These are phyloP conservation scores for Vombatus ursinus DNA, from an alignment of 2,113 vertebrate species.

Conservation along the genomic window DNA sequence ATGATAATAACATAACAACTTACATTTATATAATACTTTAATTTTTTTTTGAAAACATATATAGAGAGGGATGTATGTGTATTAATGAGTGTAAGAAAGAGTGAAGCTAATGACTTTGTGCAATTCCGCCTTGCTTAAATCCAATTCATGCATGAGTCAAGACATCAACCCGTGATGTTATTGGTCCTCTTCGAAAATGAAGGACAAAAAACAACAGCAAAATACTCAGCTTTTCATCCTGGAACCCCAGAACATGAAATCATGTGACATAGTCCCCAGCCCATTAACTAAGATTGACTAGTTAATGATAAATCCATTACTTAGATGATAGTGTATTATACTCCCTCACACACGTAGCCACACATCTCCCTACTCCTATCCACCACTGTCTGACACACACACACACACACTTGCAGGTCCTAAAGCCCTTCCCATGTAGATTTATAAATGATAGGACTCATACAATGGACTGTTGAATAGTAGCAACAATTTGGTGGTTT, in stretches of 20 bases:
- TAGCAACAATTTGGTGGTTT: neutral
- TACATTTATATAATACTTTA: neutral
- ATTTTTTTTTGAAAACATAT: neutral
- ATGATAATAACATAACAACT: neutral
- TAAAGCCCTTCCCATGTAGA: neutral
- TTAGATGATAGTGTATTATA: neutral
- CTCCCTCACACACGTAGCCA: neutral
- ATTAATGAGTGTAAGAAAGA: neutral
- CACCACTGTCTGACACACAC: neutral
- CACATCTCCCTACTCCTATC: neutral
- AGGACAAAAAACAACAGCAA: neutral
- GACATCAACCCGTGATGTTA: neutral
- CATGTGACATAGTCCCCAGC: neutral
- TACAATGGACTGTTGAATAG: rapidly evolving
- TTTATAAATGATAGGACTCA: neutral
- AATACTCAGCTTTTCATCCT: neutral
- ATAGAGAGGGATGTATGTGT: neutral
- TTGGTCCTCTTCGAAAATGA: neutral
- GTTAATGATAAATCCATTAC: neutral
- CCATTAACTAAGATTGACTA: neutral
- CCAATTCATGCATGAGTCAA: neutral
- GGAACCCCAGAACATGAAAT: neutral
- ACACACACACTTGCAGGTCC: too few species aligned
- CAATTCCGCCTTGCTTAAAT: too few species aligned
- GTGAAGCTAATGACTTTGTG: neutral